A percentile compares a stretch with the other conserved stretches of the same genome.
Evolutionary conservation across 2,113 vertebrate genomes (phyloP).

Genomic region (Hassar affinis): DNA sequence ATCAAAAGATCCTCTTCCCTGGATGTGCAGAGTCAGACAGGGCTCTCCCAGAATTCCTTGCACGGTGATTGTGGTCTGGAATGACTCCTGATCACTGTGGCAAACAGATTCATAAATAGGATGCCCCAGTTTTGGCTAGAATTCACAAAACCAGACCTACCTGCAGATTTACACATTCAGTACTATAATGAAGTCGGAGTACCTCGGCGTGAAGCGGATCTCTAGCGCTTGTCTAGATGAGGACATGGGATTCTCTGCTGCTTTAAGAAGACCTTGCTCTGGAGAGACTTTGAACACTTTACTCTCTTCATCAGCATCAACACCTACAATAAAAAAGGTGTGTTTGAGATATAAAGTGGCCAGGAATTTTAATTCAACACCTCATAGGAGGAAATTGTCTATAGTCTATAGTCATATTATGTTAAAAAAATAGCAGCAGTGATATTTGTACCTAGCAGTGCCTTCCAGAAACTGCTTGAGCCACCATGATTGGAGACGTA

Average conservation of each 20-base stretch:
- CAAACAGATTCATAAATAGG: constrained; percentile 33
- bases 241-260: constrained; percentile 46
- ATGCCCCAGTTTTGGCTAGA: background rate
- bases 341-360: background rate
- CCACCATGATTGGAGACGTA: constrained; percentile 72
- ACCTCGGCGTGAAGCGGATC: constrained; percentile 87
- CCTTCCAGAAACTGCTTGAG: constrained; percentile 79
- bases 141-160: too few species aligned
- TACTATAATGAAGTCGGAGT: constrained; percentile 10
- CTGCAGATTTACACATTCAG: too few species aligned
- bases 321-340: constrained; percentile 1
- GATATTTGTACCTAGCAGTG: constrained; percentile 70
- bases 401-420: background rate
- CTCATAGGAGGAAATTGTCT: background rate
- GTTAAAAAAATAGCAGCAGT: background rate
- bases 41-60: constrained; percentile 78
- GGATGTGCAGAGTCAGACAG: constrained; percentile 68
- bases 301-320: constrained; percentile 49
- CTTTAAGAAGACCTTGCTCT: constrained; percentile 71
- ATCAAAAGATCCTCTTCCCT: constrained; percentile 75
- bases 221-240: constrained; percentile 66
- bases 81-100: constrained; percentile 70
- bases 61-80: constrained; percentile 67
- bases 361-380: background rate
- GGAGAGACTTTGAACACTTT: constrained; percentile 76